A percentile compares a stretch with the other conserved stretches of the same genome.
These are phyloP conservation scores for Drosophila repleta DNA, from an alignment of 1,140 invertebrate species.

Conservation along the genomic window DNA sequence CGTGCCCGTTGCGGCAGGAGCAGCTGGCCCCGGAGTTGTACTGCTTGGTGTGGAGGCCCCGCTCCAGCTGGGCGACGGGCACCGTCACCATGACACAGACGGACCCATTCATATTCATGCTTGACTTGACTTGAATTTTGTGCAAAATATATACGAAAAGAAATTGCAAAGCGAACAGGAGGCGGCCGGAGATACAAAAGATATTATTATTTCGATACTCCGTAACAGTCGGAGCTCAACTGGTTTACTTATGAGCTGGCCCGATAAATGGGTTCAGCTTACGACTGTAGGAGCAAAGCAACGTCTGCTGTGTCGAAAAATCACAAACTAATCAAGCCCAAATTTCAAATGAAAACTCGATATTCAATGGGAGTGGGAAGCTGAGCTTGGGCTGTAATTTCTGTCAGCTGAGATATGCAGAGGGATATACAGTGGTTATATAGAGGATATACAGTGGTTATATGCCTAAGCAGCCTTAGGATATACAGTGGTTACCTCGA, in stretches of 20 bases:
- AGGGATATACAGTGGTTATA: too few relatives aligned
- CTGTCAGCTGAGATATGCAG: too few relatives aligned
- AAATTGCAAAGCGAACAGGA: not conserved
- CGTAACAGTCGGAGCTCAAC: not conserved
- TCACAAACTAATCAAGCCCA: too few relatives aligned
- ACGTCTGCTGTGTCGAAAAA: too few relatives aligned
- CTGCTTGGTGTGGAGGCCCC: not conserved
- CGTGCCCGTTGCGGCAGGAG: not conserved
- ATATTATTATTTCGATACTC: not conserved
- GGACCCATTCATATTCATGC: constrained; percentile 46
- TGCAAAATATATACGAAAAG: not conserved
- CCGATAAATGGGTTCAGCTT: too few relatives aligned
- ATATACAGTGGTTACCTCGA: too few relatives aligned
- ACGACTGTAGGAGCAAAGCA: too few relatives aligned
- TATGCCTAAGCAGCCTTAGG: too few relatives aligned
- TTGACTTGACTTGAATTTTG: constrained; percentile 21
- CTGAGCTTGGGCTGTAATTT: too few relatives aligned
- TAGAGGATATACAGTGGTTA: too few relatives aligned
- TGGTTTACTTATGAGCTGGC: not conserved
- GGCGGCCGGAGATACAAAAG: constrained; percentile 3
- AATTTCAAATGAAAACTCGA: not conserved
- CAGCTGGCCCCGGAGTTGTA: not conserved
- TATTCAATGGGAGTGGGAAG: too few relatives aligned
- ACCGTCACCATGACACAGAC: constrained; percentile 67
- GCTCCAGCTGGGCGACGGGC: constrained; percentile 56